These are phyloP conservation scores for Dasyprocta punctata DNA, from an alignment of 2,113 vertebrate genomes.

Conservation along the genomic window DNA sequence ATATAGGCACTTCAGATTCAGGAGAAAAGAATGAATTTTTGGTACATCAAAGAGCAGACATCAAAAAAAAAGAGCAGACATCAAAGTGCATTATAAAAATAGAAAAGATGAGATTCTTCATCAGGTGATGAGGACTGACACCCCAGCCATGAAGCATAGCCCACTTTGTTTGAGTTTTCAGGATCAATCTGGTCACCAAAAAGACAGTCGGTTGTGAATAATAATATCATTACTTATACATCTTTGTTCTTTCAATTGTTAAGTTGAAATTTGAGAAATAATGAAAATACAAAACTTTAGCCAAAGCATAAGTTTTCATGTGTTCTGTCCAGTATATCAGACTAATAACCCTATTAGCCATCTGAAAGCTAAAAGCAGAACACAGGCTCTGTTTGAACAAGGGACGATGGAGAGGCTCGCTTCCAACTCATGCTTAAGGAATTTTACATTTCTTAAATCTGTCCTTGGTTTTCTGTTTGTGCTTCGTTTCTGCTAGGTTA, in stretches of 20 bases:
- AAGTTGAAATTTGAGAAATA: too few relatives aligned
- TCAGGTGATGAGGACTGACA: neutral
- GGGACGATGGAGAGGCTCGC: neutral
- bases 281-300: too few relatives aligned
- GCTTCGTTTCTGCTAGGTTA: neutral
- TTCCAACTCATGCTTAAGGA: neutral
- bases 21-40: neutral
- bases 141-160: neutral
- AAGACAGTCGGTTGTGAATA: too few relatives aligned
- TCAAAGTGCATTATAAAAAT: neutral
- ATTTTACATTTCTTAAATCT: neutral
- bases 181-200: too few relatives aligned
- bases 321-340: too few relatives aligned
- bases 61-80: too few relatives aligned
- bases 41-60: neutral
- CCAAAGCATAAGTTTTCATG: too few relatives aligned
- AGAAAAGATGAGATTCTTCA: neutral
- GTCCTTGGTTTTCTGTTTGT: neutral
- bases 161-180: neutral
- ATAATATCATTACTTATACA: too few relatives aligned
- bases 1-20: neutral
- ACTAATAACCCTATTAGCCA: neutral
- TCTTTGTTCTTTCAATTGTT: too few relatives aligned
- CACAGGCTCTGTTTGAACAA: neutral
- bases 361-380: neutral